Evolutionary conservation across 64 coral and sea anemone species (phyloP), one percentile per base, ranked within the genome.

Genomic region (Montipora cactus): DNA sequence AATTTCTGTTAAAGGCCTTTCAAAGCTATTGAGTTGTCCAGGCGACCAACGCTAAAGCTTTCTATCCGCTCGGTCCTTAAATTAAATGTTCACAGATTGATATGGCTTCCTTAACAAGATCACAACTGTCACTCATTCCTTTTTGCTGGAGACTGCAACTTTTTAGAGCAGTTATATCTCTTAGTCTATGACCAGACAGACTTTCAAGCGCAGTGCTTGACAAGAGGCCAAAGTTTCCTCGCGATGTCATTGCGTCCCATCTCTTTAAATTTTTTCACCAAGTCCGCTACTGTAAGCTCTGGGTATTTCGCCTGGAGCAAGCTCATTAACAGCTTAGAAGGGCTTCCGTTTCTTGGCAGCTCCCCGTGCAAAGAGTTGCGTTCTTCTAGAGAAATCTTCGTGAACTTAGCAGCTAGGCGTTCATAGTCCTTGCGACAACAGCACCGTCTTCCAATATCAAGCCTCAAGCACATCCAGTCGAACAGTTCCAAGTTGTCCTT

Each of bases 211-310:
- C 46, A 67, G 48, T 72, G 3, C 5, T 46, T 49, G 5, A 85
- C 47, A 49, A 49, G 19, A 0, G 82, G 82, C 19, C 0, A 47
- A 47, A 85, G 82, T 85, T 49, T 72, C 18, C 7, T 8, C 1
- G 82, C 82, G 1, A 85, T 71, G 46, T 85, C 82, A 71, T 85
- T 85, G 1, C 82, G 62, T 70, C 82, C 64, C 11, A 85, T 72
- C 16, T 85, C 66, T 71, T 70, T 70, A 5, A 85, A 44, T 4
- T 14, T 71, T 44, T 19, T 47, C 3, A 85, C 66, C 49, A 85
- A 12, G 10, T 70, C 16, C 0, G 19, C 4, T 18, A 85, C 6
- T 3, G 82, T 44, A 71, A 49, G 61, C 11, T 4, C 10, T 8
- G 62, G 82, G 14, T 85, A 70, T 10, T 10, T 70, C 5, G 47